phyloP scores from a whole-genome alignment of 2,888 invertebrate species.

The Cerceris ruficornis region DNA sequence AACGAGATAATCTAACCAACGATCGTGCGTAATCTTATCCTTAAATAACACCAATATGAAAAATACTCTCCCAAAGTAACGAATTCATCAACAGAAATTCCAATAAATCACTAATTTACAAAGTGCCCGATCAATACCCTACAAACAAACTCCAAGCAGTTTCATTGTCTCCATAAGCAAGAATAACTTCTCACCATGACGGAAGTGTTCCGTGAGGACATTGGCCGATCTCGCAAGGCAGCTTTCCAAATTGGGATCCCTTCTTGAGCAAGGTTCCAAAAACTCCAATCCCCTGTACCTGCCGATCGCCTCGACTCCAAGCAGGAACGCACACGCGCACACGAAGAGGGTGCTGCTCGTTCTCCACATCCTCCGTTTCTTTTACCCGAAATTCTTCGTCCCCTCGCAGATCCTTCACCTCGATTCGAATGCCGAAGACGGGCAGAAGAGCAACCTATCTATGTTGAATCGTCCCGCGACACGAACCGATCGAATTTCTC shows the following conservation, averaged over 20 bases:
- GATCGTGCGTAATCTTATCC: too few species aligned
- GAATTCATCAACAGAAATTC: too few species aligned
- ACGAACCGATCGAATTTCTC: conserved; percentile 69
- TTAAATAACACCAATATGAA: too few species aligned
- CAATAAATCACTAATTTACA: too few species aligned
- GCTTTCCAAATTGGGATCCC: conserved; percentile 87
- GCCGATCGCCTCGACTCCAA: conserved; percentile 68
- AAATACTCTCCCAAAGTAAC: too few species aligned
- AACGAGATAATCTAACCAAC: too few species aligned
- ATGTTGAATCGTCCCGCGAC: neutral
- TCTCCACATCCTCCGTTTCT: conserved; percentile 9
- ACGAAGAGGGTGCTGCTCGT: conserved; percentile 43
- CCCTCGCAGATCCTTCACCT: neutral
- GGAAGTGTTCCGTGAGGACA: conserved; percentile 87
- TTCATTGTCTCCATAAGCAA: neutral
- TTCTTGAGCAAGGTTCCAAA: conserved; percentile 88
- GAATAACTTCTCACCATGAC: conserved; percentile 85
- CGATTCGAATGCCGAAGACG: neutral
- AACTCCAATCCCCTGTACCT: conserved; percentile 83
- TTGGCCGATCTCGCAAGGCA: conserved; percentile 90
- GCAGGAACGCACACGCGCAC: conserved; percentile 55
- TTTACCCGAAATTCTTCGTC: neutral
- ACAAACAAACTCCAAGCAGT: neutral
- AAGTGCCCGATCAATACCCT: neutral
- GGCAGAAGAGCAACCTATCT: neutral